Conservation (phyloP, 2,888 invertebrate genomes). For the Clunio marinus region DNA sequence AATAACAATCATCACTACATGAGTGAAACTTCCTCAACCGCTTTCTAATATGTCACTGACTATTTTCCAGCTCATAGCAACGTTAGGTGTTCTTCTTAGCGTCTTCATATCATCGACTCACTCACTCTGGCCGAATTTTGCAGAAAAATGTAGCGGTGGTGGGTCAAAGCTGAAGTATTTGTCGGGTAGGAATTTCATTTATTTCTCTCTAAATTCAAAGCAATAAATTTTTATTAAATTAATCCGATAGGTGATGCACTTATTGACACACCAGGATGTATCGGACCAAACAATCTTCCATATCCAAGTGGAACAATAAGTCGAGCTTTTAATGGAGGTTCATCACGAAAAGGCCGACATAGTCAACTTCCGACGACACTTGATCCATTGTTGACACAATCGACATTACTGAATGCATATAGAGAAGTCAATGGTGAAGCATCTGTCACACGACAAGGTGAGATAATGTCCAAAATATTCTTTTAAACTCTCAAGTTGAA, state of each 20-base stretch:
- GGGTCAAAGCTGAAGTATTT: slow-evolving; percentile 72
- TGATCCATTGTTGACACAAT: slow-evolving; percentile 70
- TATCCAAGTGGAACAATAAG: slow-evolving; percentile 79
- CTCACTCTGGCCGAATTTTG: slow-evolving; percentile 34
- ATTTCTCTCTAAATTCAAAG: too few species aligned
- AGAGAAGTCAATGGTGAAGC: slow-evolving; percentile 56
- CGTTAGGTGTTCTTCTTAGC: slow-evolving; percentile 21
- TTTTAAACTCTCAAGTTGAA: not conserved
- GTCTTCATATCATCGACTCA: slow-evolving; percentile 13
- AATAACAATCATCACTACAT: not conserved
- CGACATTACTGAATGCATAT: slow-evolving; percentile 62
- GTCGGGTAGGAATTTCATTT: too few species aligned
- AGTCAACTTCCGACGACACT: slow-evolving; percentile 57
- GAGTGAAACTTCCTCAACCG: too few species aligned
- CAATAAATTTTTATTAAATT: too few species aligned
- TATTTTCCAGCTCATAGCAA: slow-evolving; percentile 33
- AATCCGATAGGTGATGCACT: slow-evolving; percentile 89
- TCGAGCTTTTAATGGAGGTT: slow-evolving; percentile 67
- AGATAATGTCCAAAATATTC: slow-evolving; percentile 41
- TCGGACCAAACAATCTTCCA: slow-evolving; percentile 76
- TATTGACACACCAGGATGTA: slow-evolving; percentile 68
- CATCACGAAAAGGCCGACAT: slow-evolving; percentile 64
- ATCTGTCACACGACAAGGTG: slow-evolving; percentile 52
- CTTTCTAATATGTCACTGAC: too few species aligned
- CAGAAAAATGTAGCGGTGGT: slow-evolving; percentile 55